Evolutionary conservation across 2,888 invertebrate species (phyloP), one percentile per base, ranked within the genome.

Genomic region (Hedychridium roseum): DNA sequence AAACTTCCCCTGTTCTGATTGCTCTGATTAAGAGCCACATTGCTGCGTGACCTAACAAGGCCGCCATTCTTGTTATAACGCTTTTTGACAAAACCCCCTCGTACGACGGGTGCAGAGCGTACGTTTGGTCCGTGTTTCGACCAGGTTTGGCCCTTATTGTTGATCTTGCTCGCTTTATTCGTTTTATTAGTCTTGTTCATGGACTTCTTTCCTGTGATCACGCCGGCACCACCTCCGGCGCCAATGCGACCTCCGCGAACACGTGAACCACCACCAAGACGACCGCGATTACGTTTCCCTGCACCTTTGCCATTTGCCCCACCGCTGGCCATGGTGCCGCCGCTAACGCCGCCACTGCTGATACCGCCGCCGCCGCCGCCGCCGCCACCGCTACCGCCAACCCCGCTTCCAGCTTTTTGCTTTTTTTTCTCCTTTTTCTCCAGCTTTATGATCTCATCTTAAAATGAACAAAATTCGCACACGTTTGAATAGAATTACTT

Each of bases 361-460:
- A 23, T 55, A 38, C 62, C 53, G 49, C 6, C 1, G 26, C 12
- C 11, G 32, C 43, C 43, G 20, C 28, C 14, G 26, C 58, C 49
- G 17, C 35, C 41, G 38, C 45, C 54, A 41, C 40, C 48, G 21
- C 59, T 50, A 20, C 50, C 44, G 14, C 64, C 66, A 36, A 50
- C 38, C 50, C 54, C 36, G 56, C 49, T 41, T 72, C 62, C 65
- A 3, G 63, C 53, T 62, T 75, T 76, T 70, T 73, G n/a, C n/a
- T n/a, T 75, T 65, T 74, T 74, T 69, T 74, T 75, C 57, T 70
- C 70, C 71, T 74, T 76, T 68, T 73, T 76, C 63, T 76, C 76
- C 77, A 79, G 71, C 68, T 76, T 78, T 70, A 79, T 79, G 71
- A 79, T 79, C 52, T 79, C 78, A 78, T 79, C 78, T 79, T 78